Evolutionary conservation across 1,140 invertebrate genomes (phyloP).

Genomic region (Sarcophaga bullata): DNA sequence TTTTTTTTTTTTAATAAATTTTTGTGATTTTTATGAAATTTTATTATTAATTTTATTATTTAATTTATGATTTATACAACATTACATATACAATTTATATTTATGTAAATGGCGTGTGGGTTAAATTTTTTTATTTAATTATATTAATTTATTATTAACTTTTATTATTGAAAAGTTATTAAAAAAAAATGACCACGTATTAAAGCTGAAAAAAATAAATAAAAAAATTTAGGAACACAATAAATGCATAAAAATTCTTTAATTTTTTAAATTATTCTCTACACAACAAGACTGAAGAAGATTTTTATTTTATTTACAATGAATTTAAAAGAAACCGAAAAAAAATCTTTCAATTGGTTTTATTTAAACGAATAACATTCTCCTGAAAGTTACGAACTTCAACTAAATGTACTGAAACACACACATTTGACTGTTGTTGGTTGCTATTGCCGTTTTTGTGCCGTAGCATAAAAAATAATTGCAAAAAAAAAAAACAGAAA

Average conservation of each 20-base stretch:
- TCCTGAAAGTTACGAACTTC: constrained; percentile 3
- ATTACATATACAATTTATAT: no score
- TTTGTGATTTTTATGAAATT: not conserved
- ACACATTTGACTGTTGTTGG: constrained; percentile 1
- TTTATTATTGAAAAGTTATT: constrained; percentile 29
- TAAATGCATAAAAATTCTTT: no score
- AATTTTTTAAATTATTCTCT: no score
- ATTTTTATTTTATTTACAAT: constrained; percentile 4
- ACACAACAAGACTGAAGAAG: not conserved
- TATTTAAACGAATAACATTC: constrained; percentile 19
- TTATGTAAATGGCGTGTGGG: not conserved
- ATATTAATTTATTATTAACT: constrained; percentile 1
- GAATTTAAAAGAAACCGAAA: no score
- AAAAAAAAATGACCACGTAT: constrained; percentile 33
- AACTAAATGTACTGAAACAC: constrained; percentile 1
- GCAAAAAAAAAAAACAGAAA: not conserved
- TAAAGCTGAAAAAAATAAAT: constrained; percentile 3
- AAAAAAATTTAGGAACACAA: not conserved
- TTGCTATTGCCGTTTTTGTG: not conserved
- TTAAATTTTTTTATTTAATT: not conserved
- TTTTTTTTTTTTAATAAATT: not conserved
- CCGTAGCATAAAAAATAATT: not conserved
- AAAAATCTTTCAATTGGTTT: not conserved
- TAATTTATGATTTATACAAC: not conserved
- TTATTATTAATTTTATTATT: not conserved